Evolutionary conservation across 2,888 invertebrate genomes (phyloP), one percentile per base, ranked within the genome.

Genomic region (Aricia artaxerxes): DNA sequence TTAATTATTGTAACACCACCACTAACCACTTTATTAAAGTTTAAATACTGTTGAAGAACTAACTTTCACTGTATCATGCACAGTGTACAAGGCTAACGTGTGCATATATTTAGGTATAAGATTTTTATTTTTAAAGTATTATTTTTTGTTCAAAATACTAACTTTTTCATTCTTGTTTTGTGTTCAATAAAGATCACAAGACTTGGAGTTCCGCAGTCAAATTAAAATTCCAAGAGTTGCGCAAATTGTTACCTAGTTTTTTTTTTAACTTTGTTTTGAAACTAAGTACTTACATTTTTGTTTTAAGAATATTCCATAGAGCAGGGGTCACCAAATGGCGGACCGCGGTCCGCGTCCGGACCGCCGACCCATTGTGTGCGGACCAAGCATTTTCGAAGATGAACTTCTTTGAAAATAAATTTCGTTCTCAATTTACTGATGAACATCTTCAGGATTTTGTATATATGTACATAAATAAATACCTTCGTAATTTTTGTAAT

Each of bases 181-280:
- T 69, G 35, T 69, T 69, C 69, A 69, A 69, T 38, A 69, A 69
- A 69, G 13, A 69, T 35, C 69, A 69, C 69, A 69, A 69, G 69
- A 1, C 35, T 69, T 38, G 69, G 69, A 69, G 69, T 69, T 69
- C 69, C 35, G 69, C 69, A 69, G 35, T 69, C 69, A 69, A 31
- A 31, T 69, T 64, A 64, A 35, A 69, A 69, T 35, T 69, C 69
- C 35, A 11, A 11, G 69, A 16, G 35, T 35, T 16, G 35, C 35
- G 16, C 35, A 13, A 69, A 35, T 35, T 13, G 1, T 2, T 64
- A 35, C 2, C 2, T 35, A 2, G 35, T 40, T 1, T 6, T 40
- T 57, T 57, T 57, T 57, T 13, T 40, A 6, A 11, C 3, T 11
- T 11, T 49, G 2, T 61, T 61, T 61, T 24, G 24, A 24, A 24